phyloP scores from a whole-genome alignment of 2,113 vertebrate genomes.

The Addax nasomaculatus region DNA sequence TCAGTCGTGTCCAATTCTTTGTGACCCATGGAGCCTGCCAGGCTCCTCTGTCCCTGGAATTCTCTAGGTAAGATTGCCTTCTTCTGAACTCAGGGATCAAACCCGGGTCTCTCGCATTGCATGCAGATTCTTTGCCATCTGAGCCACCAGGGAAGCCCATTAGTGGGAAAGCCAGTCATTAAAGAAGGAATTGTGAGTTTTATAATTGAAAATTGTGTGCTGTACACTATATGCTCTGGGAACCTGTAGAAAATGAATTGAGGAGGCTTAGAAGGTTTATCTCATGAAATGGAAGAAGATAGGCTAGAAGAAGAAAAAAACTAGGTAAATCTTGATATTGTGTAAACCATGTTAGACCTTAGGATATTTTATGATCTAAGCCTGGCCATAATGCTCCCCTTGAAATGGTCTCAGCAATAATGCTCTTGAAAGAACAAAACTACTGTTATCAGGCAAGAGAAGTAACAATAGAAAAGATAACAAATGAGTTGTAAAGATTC shows the following conservation, averaged over 20 bases:
- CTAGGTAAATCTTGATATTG: neutral
- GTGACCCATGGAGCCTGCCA: neutral
- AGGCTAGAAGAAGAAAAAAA: neutral
- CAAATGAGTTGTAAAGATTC: neutral
- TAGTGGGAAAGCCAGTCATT: neutral
- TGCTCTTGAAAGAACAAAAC: neutral
- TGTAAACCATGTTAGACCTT: neutral
- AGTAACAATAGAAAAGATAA: neutral
- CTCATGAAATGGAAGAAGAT: neutral
- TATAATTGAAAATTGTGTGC: neutral
- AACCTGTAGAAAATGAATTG: neutral
- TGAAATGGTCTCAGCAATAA: neutral
- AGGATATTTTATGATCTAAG: neutral
- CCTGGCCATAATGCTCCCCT: neutral
- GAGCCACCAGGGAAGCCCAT: neutral
- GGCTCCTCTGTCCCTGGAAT: neutral
- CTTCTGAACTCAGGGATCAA: neutral
- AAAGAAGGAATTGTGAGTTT: neutral
- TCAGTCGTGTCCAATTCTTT: neutral
- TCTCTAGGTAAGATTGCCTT: neutral
- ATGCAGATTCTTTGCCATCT: neutral
- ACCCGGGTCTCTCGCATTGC: fast-evolving
- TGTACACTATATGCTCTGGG: neutral
- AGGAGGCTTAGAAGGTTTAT: neutral
- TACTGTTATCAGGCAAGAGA: neutral